phyloP scores from a whole-genome alignment of 2,113 vertebrate genomes.

The pig (Sus scrofa) region DNA sequence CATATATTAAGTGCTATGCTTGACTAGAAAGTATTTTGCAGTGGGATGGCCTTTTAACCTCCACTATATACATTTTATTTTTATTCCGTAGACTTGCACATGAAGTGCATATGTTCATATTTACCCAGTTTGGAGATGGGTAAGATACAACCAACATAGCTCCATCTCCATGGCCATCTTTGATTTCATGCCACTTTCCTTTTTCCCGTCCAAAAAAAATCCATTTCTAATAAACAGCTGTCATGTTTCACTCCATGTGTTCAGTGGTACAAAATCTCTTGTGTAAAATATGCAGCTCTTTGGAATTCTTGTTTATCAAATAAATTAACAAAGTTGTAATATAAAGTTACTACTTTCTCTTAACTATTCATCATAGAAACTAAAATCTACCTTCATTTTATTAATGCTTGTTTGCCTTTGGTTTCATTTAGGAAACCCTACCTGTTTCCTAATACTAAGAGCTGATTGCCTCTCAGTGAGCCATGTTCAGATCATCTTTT shows the following conservation, averaged over 20 bases:
- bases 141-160: slow-evolving; percentile 79
- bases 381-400: slow-evolving; percentile 79
- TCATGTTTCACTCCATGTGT: slow-evolving; percentile 79
- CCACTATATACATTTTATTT: slow-evolving; percentile 82
- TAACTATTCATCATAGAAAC: slow-evolving; percentile 76
- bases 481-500: slow-evolving; percentile 78
- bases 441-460: slow-evolving; percentile 78
- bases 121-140: slow-evolving; percentile 82
- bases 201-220: slow-evolving; percentile 7
- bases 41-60: slow-evolving; percentile 75
- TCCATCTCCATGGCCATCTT: slow-evolving; percentile 84
- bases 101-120: slow-evolving; percentile 80
- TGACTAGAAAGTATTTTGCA: slow-evolving; percentile 51
- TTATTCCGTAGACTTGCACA: slow-evolving; percentile 82
- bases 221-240: slow-evolving; percentile 73
- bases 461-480: slow-evolving; percentile 70
- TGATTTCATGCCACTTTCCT: slow-evolving; percentile 75
- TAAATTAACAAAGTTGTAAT: slow-evolving; percentile 67
- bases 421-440: slow-evolving; percentile 79
- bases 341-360: slow-evolving; percentile 72
- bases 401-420: slow-evolving; percentile 81
- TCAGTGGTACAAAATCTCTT: slow-evolving; percentile 67
- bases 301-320: slow-evolving; percentile 67
- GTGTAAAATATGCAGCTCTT: slow-evolving; percentile 55
- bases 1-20: slow-evolving; percentile 67